Percentiles rank a stretch among this genome's conserved stretches.
Evolutionary conservation across 1,140 invertebrate genomes (phyloP).

Genomic region (Drosophila pseudoobscura): DNA sequence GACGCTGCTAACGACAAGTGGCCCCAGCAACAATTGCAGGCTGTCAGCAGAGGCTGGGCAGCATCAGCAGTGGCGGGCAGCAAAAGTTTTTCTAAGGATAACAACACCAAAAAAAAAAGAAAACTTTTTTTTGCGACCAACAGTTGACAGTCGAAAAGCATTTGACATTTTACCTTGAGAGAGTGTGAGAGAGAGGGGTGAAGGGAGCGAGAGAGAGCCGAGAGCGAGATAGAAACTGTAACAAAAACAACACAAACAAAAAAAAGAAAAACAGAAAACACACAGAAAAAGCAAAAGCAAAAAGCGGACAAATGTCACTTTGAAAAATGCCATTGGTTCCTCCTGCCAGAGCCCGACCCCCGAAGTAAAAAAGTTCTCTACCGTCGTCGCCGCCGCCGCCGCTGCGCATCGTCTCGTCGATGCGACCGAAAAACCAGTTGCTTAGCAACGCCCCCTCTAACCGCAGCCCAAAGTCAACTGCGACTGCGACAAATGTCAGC

Average conservation of each 20-base stretch:
- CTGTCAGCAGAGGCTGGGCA: slow-evolving; percentile 25
- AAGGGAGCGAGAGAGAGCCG: slow-evolving; percentile 7
- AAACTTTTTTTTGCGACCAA: slow-evolving; percentile 71
- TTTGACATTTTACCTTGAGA: slow-evolving; percentile 83
- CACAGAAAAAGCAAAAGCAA: slow-evolving; percentile 56
- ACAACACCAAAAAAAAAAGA: slow-evolving; percentile 23
- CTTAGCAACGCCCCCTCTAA: slow-evolving; percentile 83
- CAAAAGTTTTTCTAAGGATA: slow-evolving; percentile 12
- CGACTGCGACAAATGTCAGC: slow-evolving; percentile 71
- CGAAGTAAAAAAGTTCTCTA: no score
- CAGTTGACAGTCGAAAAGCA: slow-evolving; percentile 82
- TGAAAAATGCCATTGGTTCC: slow-evolving; percentile 83
- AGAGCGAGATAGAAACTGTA: slow-evolving; percentile 10
- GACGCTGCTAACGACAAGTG: slow-evolving; percentile 59
- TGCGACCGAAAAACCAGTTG: slow-evolving; percentile 73
- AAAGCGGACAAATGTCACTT: slow-evolving; percentile 82
- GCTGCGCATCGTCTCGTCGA: slow-evolving; percentile 67
- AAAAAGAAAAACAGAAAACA: slow-evolving; percentile 22
- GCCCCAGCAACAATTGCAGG: slow-evolving; percentile 40
- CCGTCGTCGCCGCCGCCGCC: no score
- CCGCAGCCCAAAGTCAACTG: slow-evolving; percentile 51
- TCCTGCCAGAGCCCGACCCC: slow-evolving; percentile 27
- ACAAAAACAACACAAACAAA: slow-evolving; percentile 23
- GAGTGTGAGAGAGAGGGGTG: slow-evolving; percentile 12
- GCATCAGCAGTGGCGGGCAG: not conserved